A percentile compares a stretch with the other conserved stretches of the same genome.
These are phyloP conservation scores for Tokudaia tokunoshimensis DNA, from an alignment of 2,797 vertebrate species.

Conservation along the genomic window DNA sequence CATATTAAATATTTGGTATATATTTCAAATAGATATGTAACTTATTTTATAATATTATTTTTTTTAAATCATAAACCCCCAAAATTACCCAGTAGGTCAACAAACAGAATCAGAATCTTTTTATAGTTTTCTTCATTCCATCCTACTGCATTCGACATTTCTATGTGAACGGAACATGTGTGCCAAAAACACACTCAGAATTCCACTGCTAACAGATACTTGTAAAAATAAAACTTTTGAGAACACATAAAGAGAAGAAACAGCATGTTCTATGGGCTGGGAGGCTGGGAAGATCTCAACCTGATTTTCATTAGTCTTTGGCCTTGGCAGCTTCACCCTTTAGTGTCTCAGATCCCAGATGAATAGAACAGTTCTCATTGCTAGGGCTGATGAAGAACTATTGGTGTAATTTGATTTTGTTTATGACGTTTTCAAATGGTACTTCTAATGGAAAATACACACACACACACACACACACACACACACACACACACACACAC, in stretches of 20 bases:
- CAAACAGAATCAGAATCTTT: slow-evolving; percentile 42
- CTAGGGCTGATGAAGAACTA: not conserved
- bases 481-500: no score
- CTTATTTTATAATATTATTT: slow-evolving; percentile 21
- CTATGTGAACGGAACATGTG: slow-evolving; percentile 57
- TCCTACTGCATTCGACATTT: slow-evolving; percentile 56
- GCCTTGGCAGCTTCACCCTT: not conserved
- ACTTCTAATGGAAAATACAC: slow-evolving; percentile 54
- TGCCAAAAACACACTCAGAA: slow-evolving; percentile 80
- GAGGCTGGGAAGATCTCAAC: slow-evolving; percentile 33
- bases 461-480: slow-evolving; percentile 68
- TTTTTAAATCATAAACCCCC: slow-evolving; percentile 7
- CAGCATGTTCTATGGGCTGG: slow-evolving; percentile 46
- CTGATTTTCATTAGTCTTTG: slow-evolving; percentile 46
- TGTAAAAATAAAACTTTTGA: slow-evolving; percentile 74
- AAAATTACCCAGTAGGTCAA: not conserved
- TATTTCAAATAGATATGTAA: slow-evolving; percentile 15
- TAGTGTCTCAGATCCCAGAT: not conserved
- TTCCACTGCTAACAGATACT: slow-evolving; percentile 72
- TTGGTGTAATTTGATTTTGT: slow-evolving; percentile 25
- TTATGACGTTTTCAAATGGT: not conserved
- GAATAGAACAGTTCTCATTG: not conserved
- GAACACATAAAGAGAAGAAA: slow-evolving; percentile 74
- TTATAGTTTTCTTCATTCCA: slow-evolving; percentile 39
- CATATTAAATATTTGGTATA: not conserved